Percentiles rank a stretch among this genome's conserved stretches.
phyloP scores from a whole-genome alignment of 1,140 invertebrate genomes.

The Calycopis cecrops region DNA sequence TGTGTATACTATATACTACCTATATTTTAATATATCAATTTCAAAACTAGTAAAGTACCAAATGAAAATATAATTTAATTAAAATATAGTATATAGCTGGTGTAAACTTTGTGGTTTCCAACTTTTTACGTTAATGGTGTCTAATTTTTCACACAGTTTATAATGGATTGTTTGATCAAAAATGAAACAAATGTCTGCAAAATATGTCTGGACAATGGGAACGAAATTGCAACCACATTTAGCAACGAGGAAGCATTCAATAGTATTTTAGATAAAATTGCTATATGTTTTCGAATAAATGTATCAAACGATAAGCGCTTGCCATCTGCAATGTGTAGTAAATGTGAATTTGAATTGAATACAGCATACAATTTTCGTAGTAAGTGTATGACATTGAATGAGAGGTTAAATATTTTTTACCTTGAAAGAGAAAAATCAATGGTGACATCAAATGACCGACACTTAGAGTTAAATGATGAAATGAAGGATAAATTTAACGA shows the following conservation, averaged over 20 bases:
- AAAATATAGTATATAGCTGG: too few relatives aligned
- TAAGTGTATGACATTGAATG: constrained; percentile 47
- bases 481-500: too few relatives aligned
- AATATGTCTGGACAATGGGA: neutral
- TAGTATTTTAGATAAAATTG: constrained; percentile 41
- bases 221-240: neutral
- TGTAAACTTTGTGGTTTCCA: too few relatives aligned
- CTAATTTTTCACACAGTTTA: too few relatives aligned
- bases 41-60: too few relatives aligned
- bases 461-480: too few relatives aligned
- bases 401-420: constrained; percentile 11
- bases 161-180: too few relatives aligned
- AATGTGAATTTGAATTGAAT: constrained; percentile 45
- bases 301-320: constrained; percentile 36
- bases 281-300: constrained; percentile 48
- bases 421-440: neutral
- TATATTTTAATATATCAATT: too few relatives aligned
- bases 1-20: too few relatives aligned
- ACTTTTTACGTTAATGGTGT: too few relatives aligned
- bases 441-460: neutral
- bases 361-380: constrained; percentile 42
- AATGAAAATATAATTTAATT: too few relatives aligned
- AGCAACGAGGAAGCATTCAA: constrained; percentile 27
- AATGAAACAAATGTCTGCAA: neutral
- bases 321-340: constrained; percentile 40